Base-by-base conservation (phyloP, 2,888 invertebrate genomes). In the Danaus chrysippus region DNA sequence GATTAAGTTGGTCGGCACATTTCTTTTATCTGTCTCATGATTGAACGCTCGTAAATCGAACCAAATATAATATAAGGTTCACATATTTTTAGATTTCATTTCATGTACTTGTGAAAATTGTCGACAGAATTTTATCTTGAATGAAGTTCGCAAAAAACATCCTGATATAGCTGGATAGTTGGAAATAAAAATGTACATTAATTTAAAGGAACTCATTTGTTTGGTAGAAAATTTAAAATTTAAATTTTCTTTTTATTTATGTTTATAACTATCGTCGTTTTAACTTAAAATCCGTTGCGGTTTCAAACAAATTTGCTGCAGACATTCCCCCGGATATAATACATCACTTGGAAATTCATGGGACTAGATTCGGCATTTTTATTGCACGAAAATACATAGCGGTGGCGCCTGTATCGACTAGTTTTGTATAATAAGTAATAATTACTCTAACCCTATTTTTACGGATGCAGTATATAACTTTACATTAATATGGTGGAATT, bases 281-380 rank as follows among this genome's bases (percentile, higher is more conserved):
- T 43, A 53, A 34, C 58, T 15, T 54, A 43, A 41, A 56, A 61
- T 53, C 41, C 54, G 42, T 42, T 54, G 54, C 61, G 19, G 59
- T 42, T 63, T 49, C 49, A 49, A 61, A 61, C 61, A 54, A 63
- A 63, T 61, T 63, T 56, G 54, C 43, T 57, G 58, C 61, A 56
- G 54, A 56, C 56, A 54, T 61, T 63, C 61, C 61, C 59, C 54
- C 23, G 58, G 23, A 56, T 58, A 43, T 43, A 52, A 61, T 61
- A 66, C 54, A 54, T 63, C 54, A 42, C 57, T 54, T 17, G 59
- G 41, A 54, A 55, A 58, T 42, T 58, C n/a, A 56, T 54, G 49
- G 5, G 1, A 9, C 3, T 3, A 15, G 53, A 44, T 59, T 54
- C 42, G n/a, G 13, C 5, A 0, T 17, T 12, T 41, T 57, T 17